A percentile compares a stretch with the other conserved stretches of the same genome.
Evolutionary conservation across 2,113 vertebrate genomes (phyloP).

Genomic region (Podilymbus podiceps): DNA sequence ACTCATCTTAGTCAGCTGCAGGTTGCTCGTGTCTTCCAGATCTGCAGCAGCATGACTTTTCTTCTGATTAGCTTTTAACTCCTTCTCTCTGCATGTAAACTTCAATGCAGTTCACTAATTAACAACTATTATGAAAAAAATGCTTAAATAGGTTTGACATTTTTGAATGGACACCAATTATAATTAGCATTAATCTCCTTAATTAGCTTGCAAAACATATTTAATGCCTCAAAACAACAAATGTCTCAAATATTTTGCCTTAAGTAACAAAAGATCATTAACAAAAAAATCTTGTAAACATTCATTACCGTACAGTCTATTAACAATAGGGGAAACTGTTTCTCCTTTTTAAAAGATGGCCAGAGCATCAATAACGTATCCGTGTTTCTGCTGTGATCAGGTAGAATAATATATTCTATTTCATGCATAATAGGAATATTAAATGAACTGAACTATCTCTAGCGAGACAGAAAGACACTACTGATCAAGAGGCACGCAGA

Average conservation of each 20-base stretch:
- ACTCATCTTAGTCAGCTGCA: slow-evolving; percentile 7
- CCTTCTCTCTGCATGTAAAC: slow-evolving; percentile 47
- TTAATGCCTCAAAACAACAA: slow-evolving; percentile 69
- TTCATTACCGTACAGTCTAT: not conserved
- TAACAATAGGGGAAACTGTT: not conserved
- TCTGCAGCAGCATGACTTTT: slow-evolving; percentile 74
- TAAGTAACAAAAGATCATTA: slow-evolving; percentile 62
- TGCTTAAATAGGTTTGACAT: slow-evolving; percentile 74
- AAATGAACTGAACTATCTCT: not conserved
- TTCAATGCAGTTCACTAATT: slow-evolving; percentile 65
- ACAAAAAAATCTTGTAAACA: not conserved
- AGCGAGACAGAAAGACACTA: not conserved
- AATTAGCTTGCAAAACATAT: slow-evolving; percentile 72
- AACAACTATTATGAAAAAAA: slow-evolving; percentile 61
- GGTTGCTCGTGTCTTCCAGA: slow-evolving; percentile 45
- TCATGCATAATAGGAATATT: not conserved
- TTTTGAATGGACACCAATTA: slow-evolving; percentile 73
- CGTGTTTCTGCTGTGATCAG: not conserved
- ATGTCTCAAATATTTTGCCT: slow-evolving; percentile 65
- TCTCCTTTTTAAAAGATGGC: not conserved
- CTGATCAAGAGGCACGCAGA: not conserved
- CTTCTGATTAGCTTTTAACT: slow-evolving; percentile 69
- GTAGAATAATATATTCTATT: not conserved
- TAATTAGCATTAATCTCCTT: slow-evolving; percentile 78
- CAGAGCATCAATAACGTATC: not conserved